Conservation (phyloP, 2,797 vertebrate genomes). For the Schizopygopsis malacanthus region DNA sequence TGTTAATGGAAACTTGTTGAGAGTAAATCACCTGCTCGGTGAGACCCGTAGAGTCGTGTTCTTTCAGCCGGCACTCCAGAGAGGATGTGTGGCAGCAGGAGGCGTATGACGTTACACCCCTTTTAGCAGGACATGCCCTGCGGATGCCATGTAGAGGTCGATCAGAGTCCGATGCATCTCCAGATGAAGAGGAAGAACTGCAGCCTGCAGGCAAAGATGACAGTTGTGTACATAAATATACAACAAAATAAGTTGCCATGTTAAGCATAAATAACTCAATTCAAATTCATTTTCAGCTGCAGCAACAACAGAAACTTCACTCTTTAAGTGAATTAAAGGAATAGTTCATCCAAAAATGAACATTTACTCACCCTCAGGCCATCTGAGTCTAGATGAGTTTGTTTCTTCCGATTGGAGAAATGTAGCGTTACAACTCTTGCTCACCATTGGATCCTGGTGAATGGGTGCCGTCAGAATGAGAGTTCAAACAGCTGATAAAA, state of each 20-base stretch:
- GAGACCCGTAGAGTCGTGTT: slow-evolving; percentile 57
- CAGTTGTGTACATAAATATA: background rate
- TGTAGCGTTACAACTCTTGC: no score
- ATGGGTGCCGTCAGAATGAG: background rate
- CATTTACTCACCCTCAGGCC: background rate
- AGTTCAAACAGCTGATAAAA: background rate
- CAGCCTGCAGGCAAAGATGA: slow-evolving; percentile 76
- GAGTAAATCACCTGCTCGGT: slow-evolving; percentile 73
- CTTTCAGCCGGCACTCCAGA: slow-evolving; percentile 82
- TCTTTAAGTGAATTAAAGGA: background rate
- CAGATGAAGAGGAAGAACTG: slow-evolving; percentile 68
- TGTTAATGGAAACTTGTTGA: background rate
- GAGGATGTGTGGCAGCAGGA: slow-evolving; percentile 79
- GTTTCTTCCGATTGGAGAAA: background rate
- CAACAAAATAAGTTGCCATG: background rate
- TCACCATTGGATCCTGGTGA: background rate
- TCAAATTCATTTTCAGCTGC: background rate
- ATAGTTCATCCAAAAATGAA: background rate
- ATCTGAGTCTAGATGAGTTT: background rate
- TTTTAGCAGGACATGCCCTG: slow-evolving; percentile 68
- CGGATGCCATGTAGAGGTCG: slow-evolving; percentile 61
- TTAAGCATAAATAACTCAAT: background rate
- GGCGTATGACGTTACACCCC: slow-evolving; percentile 65
- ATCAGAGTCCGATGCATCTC: slow-evolving; percentile 33
- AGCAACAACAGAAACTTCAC: background rate